Percentiles rank a stretch among this genome's conserved stretches.
phyloP scores from a whole-genome alignment of 37 sponge, comb jelly and placozoan genomes.

The Axinella damicornis region DNA sequence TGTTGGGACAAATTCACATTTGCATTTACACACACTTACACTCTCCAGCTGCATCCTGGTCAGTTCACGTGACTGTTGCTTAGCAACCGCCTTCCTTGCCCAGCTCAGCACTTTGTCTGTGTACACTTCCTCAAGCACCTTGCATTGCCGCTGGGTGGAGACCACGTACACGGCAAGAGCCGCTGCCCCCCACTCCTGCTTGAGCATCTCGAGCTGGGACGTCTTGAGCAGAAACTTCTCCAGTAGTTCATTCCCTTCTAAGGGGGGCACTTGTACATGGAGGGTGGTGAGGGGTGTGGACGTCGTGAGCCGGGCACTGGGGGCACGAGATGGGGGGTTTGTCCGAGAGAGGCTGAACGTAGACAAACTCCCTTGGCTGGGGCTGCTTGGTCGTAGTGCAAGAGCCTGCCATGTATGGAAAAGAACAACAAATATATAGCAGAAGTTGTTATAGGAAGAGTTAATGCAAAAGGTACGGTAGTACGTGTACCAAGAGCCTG shows the following conservation, averaged over 20 bases:
- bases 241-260: constrained; percentile 20
- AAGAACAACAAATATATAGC: no score
- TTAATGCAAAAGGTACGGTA: no score
- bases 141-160: background rate
- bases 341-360: no score
- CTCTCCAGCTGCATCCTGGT: constrained; percentile 13
- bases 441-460: no score
- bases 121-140: constrained; percentile 47
- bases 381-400: no score
- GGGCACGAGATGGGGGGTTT: no score
- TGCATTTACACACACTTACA: background rate
- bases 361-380: no score
- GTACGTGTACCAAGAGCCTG: no score
- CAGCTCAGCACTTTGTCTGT: constrained; percentile 34
- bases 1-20: no score
- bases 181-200: constrained; percentile 53
- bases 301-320: no score
- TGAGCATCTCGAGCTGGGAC: constrained; percentile 50
- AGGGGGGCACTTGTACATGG: no score
- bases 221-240: constrained; percentile 28
- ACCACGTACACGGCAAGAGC: constrained; percentile 2
- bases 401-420: no score
- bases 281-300: background rate
- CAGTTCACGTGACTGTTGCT: background rate
- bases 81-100: constrained; percentile 38